Base-by-base conservation (phyloP, 92 coral and sea anemone genomes). In the Siderastrea siderea region DNA sequence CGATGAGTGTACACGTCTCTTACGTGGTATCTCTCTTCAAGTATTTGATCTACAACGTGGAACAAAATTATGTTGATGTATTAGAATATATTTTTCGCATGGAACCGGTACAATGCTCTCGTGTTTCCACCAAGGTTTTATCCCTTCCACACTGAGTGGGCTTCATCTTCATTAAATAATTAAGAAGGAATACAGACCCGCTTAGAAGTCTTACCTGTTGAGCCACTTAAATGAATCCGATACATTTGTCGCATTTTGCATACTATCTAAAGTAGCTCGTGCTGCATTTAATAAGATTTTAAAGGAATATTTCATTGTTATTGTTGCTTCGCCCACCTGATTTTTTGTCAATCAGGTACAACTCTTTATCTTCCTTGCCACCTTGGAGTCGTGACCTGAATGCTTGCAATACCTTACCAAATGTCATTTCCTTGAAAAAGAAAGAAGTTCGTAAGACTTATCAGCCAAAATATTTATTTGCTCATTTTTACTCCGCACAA, bases 1-100 rank as follows among this genome's bases (percentile, higher is more conserved):
- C 98, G 93, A 77, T 94, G 92, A 8, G 98, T 87, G 89, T 91
- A 98, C 79, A 96, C 91, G 65, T 98, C 99, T 47, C 98, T 93
- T 8, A 98, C 98, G 73, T 81, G 94, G 89, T 92, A 92, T 16
- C 94, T 91, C 47, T 95, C 98, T 82, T 95, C 99, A 45, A 98
- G 88, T 66, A 98, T 85, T 87, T 92, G 93, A 63, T 96, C 99
- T 98, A 75, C 2, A 63, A 86, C 12, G 5, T 13, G 47, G 7
- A 13, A 68, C 1, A 54, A 52, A 45, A 16, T 38, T 9, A 13
- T 13, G 13, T 19, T 47, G 49, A 26, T 26, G 0, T 26, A 26
- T 26, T 26, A 26, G 38, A 26, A 26, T 26, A 26, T 26, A 26
- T 26, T 26, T 26, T 26, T 26, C 38, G 38, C 38, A 26, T 0